Evolutionary conservation across 2,113 vertebrate genomes (phyloP), one percentile per base, ranked within the genome.

Genomic region (Vicugna pacos): DNA sequence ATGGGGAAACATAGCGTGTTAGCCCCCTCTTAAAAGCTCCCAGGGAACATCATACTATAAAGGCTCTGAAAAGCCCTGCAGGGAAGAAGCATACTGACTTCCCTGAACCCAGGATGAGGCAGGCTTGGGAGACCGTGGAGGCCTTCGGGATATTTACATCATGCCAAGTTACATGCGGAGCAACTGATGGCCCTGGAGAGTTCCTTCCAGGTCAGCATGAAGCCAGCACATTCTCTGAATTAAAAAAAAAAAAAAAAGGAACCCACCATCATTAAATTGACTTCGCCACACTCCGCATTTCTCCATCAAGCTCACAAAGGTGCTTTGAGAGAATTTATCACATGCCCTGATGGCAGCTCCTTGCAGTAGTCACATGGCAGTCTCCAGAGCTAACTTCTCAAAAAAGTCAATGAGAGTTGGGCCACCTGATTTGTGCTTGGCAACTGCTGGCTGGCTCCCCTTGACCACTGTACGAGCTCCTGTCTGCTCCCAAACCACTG

Each of bases 371-470:
- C 38, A 10, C 26, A 28, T 13, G 10, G 12, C 60, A 16, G n/a
- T 11, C 30, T 32, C 60, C n/a, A 5, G 8, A 42, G 13, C 30
- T 65, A 46, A 35, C 19, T 20, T 67, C 20, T 9, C 19, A 3
- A 19, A 52, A 81, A 32, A 62, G 6, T 46, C 82, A 54, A 38
- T 8, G 22, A 50, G 3, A 69, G 11, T 3, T 20, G 11, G 42
- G 19, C n/a, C 10, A 1, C 28, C 52, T 0, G 1, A 17, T 69
- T 15, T 15, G n/a, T 15, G 22, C 13, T 15, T 8, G 19, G 24
- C 8, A 24, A 19, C 9, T 24, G 20, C 16, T 89, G 8, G 13
- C n/a, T 50, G n/a, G 50, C 5, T 72, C 9, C 22, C 8, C 4
- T 9, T 38, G 79, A 22, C 60, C 65, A 56, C 32, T 11, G 19